These are phyloP conservation scores for Serripes groenlandicus DNA, from an alignment of 2,888 invertebrate genomes.

Conservation along the genomic window DNA sequence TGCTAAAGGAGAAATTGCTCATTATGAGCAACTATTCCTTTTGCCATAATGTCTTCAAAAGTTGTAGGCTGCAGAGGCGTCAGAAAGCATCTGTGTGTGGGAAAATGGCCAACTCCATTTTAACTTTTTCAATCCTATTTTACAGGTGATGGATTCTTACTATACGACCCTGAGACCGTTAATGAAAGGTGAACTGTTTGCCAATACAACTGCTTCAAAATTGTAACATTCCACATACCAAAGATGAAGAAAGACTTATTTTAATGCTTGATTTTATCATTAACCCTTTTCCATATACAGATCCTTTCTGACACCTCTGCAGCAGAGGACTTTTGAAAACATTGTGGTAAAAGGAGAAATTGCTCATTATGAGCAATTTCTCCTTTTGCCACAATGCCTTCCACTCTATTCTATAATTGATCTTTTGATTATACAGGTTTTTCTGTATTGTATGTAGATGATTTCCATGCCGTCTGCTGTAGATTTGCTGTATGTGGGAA, in stretches of 20 bases:
- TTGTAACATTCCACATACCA: neutral
- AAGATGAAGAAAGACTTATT: neutral
- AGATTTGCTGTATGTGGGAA: too few species aligned
- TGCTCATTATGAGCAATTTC: neutral
- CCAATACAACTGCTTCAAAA: neutral
- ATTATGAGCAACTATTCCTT: neutral
- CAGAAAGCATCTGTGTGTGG: neutral
- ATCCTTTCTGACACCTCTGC: too few species aligned
- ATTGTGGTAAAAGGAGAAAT: neutral
- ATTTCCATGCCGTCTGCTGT: too few species aligned
- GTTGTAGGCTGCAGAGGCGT: too few species aligned
- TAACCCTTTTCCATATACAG: too few species aligned
- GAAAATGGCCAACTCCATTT: neutral
- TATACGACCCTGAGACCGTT: conserved; percentile 52
- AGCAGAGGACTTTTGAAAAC: neutral
- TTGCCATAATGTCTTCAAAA: neutral
- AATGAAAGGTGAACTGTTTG: conserved; percentile 44
- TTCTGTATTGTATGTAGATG: too few species aligned
- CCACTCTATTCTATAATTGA: too few species aligned
- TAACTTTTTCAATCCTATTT: neutral
- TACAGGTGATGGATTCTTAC: conserved; percentile 63
- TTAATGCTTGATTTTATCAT: neutral
- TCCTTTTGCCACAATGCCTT: neutral
- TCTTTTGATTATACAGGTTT: too few species aligned
- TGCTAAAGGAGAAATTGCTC: neutral